A percentile compares a stretch with the other conserved stretches of the same genome.
Evolutionary conservation across 2,797 vertebrate genomes (phyloP).

Genomic region (Lagocephalus sceleratus): DNA sequence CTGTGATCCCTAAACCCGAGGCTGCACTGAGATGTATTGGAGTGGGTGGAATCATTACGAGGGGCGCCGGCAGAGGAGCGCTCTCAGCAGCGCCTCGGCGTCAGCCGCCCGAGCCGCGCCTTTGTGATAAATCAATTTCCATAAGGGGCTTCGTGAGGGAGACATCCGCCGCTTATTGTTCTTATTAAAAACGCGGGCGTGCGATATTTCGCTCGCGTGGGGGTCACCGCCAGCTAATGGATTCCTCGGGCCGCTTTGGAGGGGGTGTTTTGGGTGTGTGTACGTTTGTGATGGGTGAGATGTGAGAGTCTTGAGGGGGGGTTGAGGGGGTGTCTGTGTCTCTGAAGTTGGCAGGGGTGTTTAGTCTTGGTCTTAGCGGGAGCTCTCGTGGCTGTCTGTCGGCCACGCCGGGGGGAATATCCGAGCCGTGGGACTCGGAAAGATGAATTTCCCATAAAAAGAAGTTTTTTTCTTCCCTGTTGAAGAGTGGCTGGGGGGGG

Average conservation of each 20-base stretch:
- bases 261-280: too few species aligned
- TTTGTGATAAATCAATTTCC: conserved; percentile 68
- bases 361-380: conserved; percentile 60
- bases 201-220: conserved; percentile 59
- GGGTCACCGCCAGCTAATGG: conserved; percentile 59
- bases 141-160: conserved; percentile 63
- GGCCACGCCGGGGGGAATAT: conserved; percentile 39
- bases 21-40: conserved; percentile 52
- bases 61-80: conserved; percentile 47
- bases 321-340: conserved; percentile 61
- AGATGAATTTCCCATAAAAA: conserved; percentile 39
- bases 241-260: conserved; percentile 48
- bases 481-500: too few species aligned
- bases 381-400: conserved; percentile 58
- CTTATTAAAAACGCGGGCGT: conserved; percentile 64
- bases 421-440: conserved; percentile 38
- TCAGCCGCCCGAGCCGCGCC: conserved; percentile 48
- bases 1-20: conserved; percentile 39
- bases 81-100: conserved; percentile 42
- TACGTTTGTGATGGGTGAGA: conserved; percentile 47
- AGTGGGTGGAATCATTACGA: conserved; percentile 64
- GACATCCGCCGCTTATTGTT: conserved; percentile 65
- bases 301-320: too few species aligned
- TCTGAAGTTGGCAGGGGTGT: conserved; percentile 60
- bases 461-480: conserved; percentile 21